Evolutionary conservation across 1,140 invertebrate species (phyloP), one percentile per base, ranked within the genome.

Genomic region (Zaprionus inermis): DNA sequence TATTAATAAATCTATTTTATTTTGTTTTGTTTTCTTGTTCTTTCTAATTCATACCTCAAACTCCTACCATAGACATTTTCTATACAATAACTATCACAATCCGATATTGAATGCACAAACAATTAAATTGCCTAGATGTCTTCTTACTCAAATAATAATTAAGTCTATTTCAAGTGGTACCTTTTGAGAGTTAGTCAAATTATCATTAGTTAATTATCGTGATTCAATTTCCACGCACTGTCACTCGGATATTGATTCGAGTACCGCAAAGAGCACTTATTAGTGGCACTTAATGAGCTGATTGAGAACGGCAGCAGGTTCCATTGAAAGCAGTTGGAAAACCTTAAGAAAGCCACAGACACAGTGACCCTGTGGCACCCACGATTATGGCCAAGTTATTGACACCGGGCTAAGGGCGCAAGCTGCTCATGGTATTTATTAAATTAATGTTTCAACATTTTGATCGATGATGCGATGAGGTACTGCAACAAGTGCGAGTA

Each of bases 401-500:
- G 70, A 67, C 57, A 73, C 38, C 30, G 30, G 14, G 51, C 51
- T 18, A 10, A 32, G 18, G 9, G 34, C 56, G 46, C 34, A 22
- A 11, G 36, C 14, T 38, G 36, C 36, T n/a, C 14, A 44, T 9
- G 12, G 28, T 61, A 59, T 69, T 69, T 30, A 69, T 56, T 56
- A 60, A 69, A 55, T 73, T 55, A 73, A 70, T 70, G 63, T 69
- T 70, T 56, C 22, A 74, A 58, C 54, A 32, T 30, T 36, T 63
- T 74, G 66, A 74, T 74, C 58, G 72, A 61, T 74, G 52, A 38
- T 12, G n/a, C 18, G 10, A 34, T 12, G 18, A n/a, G 36, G 55
- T 7, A 16, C n/a, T 44, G 9, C 16, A 32, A 14, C 11, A 30
- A 22, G 51, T 30, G n/a, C 54, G 12, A 32, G 5, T 6, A 28